Evolutionary conservation across 1,140 invertebrate species (phyloP), one percentile per base, ranked within the genome.

Genomic region (Latrodectus geometricus): DNA sequence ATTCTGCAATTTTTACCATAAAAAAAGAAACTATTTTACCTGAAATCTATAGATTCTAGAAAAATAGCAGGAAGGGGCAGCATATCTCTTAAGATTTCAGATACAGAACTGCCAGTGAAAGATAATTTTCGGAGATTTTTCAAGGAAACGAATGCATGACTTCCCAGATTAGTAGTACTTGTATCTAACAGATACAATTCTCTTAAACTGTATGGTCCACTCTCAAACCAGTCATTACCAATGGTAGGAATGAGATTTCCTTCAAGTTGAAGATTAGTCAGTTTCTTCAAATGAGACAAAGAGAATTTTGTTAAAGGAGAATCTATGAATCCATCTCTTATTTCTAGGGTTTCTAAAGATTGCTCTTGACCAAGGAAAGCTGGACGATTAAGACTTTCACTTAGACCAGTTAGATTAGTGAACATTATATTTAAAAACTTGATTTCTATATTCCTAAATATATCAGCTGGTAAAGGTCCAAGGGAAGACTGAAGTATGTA

Each of bases 141-240:
- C n/a, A 86, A 20, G 4, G 83, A 17, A 35, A 21, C n/a, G n/a
- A 86, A 86, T 54, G 23, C 83, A 23, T 86, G 83, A 21, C 83
- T 86, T 69, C 83, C 83, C 4, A 86, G 11, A 17, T 52, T 78
- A 8, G 35, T 70, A 7, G 73, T 14, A 20, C 21, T 49, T 17
- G 83, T 77, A 15, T 86, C 66, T 0, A 86, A 14, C 5, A 86
- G 54, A 78, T 78, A 50, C 15, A 78, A 21, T 21, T 86, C 74
- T 56, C n/a, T 54, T 48, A 86, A 15, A 8, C 68, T 17, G 49
- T 86, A 86, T 17, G 83, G 83, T n/a, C 83, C 83, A 56, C 74
- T 86, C 54, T 86, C 83, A 35, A 86, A 86, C 83, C 74, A 77
- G 23, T 86, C 75, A 72, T 86, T 86, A 9, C 74, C 65, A n/a